Evolutionary conservation across 64 coral and sea anemone genomes (phyloP), one percentile per base, ranked within the genome.

Genomic region (Exaiptasia diaphana): DNA sequence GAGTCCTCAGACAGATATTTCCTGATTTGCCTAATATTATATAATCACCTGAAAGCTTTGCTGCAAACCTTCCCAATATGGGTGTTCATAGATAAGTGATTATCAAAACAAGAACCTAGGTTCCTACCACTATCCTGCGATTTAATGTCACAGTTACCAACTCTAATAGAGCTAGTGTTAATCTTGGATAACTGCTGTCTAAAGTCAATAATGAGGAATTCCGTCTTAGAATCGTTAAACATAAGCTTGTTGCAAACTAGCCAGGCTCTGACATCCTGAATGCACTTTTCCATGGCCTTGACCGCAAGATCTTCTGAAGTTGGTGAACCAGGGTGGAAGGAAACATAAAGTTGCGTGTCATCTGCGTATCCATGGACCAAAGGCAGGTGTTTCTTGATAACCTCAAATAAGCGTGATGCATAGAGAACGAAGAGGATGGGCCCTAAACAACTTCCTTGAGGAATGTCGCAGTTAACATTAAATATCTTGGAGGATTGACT

Each of bases 51-150:
- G 41, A 85, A 74, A 6, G 50, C 82, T 27, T 85, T 73, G 33
- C 67, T 73, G 50, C 65, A 73, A n/a, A 85, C 52, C 36, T 85
- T 73, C 5, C n/a, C 38, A 41, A 60, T 33, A 33, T 85, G 67
- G 23, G 36, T 27, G 20, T 29, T 50, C 50, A 85, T 85, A 12
- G 52, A 60, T 44, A 73, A 52, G 26, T 60, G 50, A 5, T 39
- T 59, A 31, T 53, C 80, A 71, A 83, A 83, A 42, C 67, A 83
- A 35, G 60, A 7, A 70, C 35, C 54, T 79, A 79, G 39, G 55
- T 62, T 79, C 11, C 76, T 56, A 60, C 58, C 76, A 79, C 34
- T 60, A 5, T 57, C 50, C 27, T 33, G 34, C 15, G 76, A 41
- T 41, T 60, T 36, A 22, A 74, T 74, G 20, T 79, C 50, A 38